phyloP scores from a whole-genome alignment of 2,113 vertebrate genomes.

The Pedionomus torquatus region DNA sequence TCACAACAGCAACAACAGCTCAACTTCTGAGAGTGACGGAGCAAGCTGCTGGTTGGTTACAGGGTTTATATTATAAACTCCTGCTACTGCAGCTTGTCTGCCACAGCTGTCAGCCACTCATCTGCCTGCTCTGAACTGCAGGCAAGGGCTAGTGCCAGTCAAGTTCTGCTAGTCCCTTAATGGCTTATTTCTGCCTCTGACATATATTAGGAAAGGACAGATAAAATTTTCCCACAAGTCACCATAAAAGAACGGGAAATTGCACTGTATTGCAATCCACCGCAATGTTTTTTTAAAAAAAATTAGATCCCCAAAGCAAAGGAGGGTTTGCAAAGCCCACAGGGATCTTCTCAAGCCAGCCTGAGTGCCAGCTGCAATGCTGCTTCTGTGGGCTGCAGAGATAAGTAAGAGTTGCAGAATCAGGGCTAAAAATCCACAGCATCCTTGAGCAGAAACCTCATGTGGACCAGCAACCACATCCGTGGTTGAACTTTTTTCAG shows the following conservation, averaged over 20 bases:
- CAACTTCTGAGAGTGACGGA: not conserved
- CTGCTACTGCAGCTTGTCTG: not conserved
- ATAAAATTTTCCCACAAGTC: not conserved
- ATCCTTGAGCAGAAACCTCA: not conserved
- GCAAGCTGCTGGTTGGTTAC: not conserved
- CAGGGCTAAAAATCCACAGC: not conserved
- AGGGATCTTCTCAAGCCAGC: not conserved
- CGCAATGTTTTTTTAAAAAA: not conserved
- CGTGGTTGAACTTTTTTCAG: not conserved
- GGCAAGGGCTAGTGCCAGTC: not conserved
- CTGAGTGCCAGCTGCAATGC: not conserved
- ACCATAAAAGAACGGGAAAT: not conserved
- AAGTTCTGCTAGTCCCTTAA: not conserved
- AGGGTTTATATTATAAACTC: not conserved
- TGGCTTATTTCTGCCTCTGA: not conserved
- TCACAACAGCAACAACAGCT: not conserved
- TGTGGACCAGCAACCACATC: rapidly evolving
- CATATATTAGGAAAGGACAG: not conserved
- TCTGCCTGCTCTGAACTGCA: not conserved
- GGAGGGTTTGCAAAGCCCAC: not conserved
- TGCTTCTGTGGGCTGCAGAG: not conserved
- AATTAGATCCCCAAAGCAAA: not conserved
- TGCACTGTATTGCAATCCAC: not conserved
- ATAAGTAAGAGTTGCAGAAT: not conserved
- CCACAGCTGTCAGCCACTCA: not conserved